phyloP scores from a whole-genome alignment of 2,797 vertebrate species.

The Knipowitschia caucasica region DNA sequence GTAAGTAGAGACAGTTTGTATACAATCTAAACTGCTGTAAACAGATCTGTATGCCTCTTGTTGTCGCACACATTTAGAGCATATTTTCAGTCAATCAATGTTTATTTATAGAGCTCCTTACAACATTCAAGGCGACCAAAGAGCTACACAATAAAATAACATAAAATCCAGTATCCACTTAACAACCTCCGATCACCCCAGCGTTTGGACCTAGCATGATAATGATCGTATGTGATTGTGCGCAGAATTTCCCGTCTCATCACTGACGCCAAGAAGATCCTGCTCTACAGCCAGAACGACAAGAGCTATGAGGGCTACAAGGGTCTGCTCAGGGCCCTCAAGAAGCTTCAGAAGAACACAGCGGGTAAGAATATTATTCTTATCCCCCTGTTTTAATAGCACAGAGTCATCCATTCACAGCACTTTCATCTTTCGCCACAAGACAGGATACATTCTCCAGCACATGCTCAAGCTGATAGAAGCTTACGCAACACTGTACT shows the following conservation, averaged over 20 bases:
- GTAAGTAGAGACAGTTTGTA: conserved; percentile 61
- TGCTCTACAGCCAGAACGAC: conserved; percentile 88
- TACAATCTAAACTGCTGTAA: no score
- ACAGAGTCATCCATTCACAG: not conserved
- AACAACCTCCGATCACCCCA: no score
- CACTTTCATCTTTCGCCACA: not conserved
- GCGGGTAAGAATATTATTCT: conserved; percentile 70
- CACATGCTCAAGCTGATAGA: not conserved
- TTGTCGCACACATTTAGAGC: not conserved
- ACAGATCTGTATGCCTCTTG: not conserved
- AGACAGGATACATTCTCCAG: not conserved
- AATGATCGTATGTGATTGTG: not conserved
- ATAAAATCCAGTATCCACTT: no score
- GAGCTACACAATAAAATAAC: no score
- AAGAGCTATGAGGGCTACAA: conserved; percentile 85
- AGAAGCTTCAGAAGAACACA: conserved; percentile 77
- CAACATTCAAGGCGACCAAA: no score
- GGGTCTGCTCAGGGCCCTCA: conserved; percentile 81
- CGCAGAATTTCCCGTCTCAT: conserved; percentile 90
- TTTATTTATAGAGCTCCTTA: no score
- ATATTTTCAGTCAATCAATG: no score
- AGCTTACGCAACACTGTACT: not conserved
- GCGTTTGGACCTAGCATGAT: no score
- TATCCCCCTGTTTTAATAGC: not conserved
- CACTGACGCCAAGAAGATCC: conserved; percentile 86